Percentiles rank a stretch among this genome's conserved stretches.
These are phyloP conservation scores for Leistus spinibarbis DNA, from an alignment of 2,888 invertebrate species.

Conservation along the genomic window DNA sequence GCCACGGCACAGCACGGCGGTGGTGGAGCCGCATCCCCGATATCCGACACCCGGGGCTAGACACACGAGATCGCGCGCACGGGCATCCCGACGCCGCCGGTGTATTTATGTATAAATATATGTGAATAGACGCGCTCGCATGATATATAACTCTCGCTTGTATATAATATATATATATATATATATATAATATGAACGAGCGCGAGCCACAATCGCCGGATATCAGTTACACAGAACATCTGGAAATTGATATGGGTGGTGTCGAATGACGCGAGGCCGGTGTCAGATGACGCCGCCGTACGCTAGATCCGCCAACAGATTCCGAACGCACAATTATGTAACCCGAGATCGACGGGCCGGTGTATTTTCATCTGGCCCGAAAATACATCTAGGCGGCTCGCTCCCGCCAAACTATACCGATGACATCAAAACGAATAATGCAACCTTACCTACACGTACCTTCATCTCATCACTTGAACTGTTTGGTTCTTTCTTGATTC, in stretches of 20 bases:
- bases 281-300: conserved; percentile 14
- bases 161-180: conserved; percentile 19
- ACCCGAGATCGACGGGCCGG: conserved; percentile 26
- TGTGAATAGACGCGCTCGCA: conserved; percentile 37
- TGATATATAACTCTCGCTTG: conserved; percentile 38
- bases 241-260: conserved; percentile 39
- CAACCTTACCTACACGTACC: conserved; percentile 55
- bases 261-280: conserved; percentile 23
- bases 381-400: conserved; percentile 24
- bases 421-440: background rate
- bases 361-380: conserved; percentile 32
- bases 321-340: conserved; percentile 34
- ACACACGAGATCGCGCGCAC: background rate
- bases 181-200: conserved; percentile 19
- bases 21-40: conserved; percentile 43
- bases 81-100: background rate
- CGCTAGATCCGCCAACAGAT: conserved; percentile 23
- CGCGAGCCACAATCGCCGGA: conserved; percentile 13
- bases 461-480: conserved; percentile 71
- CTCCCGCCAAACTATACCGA: conserved; percentile 2
- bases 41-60: conserved; percentile 5
- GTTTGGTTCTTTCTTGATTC: conserved; percentile 65
- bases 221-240: conserved; percentile 39
- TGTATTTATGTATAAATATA: conserved; percentile 13
- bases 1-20: conserved; percentile 35